Conservation (phyloP, 1,140 invertebrate species). For the Centruroides sculpturatus region DNA sequence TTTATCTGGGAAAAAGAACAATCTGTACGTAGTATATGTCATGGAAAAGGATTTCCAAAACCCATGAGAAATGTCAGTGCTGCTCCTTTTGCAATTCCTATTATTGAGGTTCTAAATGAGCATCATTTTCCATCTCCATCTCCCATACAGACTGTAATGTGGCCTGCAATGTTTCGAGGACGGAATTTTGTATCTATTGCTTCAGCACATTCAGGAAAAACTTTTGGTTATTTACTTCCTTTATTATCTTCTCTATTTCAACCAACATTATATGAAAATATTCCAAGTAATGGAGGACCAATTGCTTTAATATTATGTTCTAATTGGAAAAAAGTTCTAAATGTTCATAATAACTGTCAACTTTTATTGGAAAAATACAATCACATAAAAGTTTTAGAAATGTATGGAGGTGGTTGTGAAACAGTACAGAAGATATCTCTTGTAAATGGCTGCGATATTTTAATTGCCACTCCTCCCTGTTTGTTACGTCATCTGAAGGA, state of each 20-base stretch:
- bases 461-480: constrained; percentile 6
- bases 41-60: no score
- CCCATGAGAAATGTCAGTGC: no score
- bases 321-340: constrained; percentile 7
- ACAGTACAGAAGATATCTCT: constrained; percentile 4
- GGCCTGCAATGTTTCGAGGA: constrained; percentile 2
- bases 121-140: constrained; percentile 2
- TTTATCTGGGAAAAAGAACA: no score
- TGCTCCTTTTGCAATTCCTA: no score
- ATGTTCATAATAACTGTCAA: background rate
- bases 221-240: constrained; percentile 5
- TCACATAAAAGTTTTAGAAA: background rate
- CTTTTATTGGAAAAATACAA: background rate
- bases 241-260: background rate
- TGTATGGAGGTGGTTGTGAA: constrained; percentile 1
- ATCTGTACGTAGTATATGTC: no score
- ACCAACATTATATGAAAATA: background rate
- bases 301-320: constrained; percentile 9
- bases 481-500: constrained; percentile 2
- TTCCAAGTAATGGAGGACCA: constrained; percentile 1
- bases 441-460: constrained; percentile 9
- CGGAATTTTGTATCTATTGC: constrained; percentile 1
- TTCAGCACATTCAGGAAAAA: constrained; percentile 10
- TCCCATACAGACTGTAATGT: constrained; percentile 7
- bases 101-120: background rate